Evolutionary conservation across 92 coral and sea anemone species (phyloP).

Genomic region (Epizoanthus fatuus): DNA sequence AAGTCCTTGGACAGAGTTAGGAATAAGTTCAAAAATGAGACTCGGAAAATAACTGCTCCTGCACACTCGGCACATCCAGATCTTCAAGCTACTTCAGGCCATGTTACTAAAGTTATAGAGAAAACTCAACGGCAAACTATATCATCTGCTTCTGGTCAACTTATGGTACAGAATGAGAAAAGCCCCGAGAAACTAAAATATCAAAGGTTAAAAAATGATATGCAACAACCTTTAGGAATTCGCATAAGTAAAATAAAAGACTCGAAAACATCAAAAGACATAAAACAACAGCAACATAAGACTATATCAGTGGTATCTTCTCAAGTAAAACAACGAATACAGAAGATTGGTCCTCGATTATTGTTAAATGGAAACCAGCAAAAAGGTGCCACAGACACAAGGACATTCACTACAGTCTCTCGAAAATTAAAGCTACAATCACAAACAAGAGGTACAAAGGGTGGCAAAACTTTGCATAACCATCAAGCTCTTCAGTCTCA

Average conservation of each 20-base stretch:
- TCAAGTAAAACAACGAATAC: background rate
- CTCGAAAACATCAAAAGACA: background rate
- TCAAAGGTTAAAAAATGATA: background rate
- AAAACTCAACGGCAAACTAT: background rate
- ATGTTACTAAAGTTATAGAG: background rate
- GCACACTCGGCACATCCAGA: background rate
- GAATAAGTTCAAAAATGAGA: background rate
- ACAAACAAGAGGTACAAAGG: background rate
- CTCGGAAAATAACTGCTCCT: background rate
- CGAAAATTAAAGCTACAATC: background rate
- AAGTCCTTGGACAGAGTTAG: background rate
- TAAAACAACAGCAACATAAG: background rate
- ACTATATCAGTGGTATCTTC: background rate
- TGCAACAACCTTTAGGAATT: background rate
- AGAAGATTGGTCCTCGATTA: background rate
- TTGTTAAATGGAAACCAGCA: background rate
- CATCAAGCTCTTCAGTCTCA: background rate
- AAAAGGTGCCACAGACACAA: background rate
- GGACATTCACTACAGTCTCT: background rate
- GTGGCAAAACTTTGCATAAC: background rate
- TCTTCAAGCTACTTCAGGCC: background rate
- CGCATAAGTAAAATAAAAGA: background rate
- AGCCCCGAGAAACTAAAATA: background rate
- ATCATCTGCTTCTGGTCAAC: background rate
- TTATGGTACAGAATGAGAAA: too few relatives aligned